Percentiles rank a stretch among this genome's conserved stretches.
Evolutionary conservation across 2,113 vertebrate species (phyloP).

Genomic region (Oryctolagus cuniculus): DNA sequence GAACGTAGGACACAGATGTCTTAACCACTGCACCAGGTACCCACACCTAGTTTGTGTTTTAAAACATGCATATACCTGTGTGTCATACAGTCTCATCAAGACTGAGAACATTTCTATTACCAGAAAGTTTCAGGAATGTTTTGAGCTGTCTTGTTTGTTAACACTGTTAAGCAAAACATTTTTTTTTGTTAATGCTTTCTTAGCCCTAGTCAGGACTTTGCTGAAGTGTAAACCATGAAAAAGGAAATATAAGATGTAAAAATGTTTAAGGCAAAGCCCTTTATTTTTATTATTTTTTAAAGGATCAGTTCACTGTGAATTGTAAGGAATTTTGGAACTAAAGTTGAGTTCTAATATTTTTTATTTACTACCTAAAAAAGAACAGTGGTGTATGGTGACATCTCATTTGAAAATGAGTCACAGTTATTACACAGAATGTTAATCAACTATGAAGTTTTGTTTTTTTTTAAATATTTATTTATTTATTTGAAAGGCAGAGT

Average conservation of each 20-base stretch:
- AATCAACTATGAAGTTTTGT: not conserved
- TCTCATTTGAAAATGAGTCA: constrained; percentile 61
- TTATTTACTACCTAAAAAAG: constrained; percentile 34
- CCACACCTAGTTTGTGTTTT: not conserved
- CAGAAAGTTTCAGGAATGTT: constrained; percentile 7
- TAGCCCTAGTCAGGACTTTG: not conserved
- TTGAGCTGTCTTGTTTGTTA: constrained; percentile 36
- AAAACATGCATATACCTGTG: not conserved
- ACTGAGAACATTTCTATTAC: not conserved
- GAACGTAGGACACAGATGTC: no score
- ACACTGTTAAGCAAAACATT: not conserved
- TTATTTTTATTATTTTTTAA: constrained; percentile 7
- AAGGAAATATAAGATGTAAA: not conserved
- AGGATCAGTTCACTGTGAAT: not conserved
- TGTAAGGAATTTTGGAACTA: constrained; percentile 29
- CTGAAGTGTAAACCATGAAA: constrained; percentile 29
- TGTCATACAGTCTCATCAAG: not conserved
- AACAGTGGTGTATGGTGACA: not conserved
- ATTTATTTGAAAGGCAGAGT: no score
- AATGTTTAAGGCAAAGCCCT: not conserved
- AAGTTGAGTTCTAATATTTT: constrained; percentile 10
- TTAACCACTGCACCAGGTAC: no score
- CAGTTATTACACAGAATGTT: not conserved
- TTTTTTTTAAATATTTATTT: not conserved
- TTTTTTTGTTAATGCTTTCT: not conserved